Base-by-base conservation (phyloP, 1,140 invertebrate species). In the Apis laboriosa region DNA sequence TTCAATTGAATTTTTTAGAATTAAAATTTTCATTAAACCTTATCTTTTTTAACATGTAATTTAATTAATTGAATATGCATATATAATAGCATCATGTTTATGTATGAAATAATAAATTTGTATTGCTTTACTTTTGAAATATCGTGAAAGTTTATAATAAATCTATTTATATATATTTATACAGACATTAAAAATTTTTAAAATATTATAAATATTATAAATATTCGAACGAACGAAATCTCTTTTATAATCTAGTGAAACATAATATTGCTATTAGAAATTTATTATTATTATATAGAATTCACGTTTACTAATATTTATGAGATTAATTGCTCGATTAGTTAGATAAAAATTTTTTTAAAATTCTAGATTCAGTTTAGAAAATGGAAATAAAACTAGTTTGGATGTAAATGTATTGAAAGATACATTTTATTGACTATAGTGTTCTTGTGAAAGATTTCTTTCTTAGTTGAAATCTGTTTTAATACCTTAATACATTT, bases 231-330 rank as follows among this genome's bases (percentile, higher is more conserved):
- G 21, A 21, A 2, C 13, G 61, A 67, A 17, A 12, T 77, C 19
- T 77, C 19, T 79, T 64, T 63, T 72, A 79, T 24, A 17, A 13
- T 55, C 51, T 17, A 9, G 4, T 51, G 21, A 19, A 34, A 68
- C 55, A 58, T 55, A 43, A 64, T 28, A 28, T 43, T 24, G 9
- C 28, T 34, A n/a, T 43, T 28, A 21, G 28, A 19, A 67, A 43
- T 77, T 68, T 68, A 77, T 77, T 77, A 17, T 68, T 68, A 77
- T 77, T 77, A 17, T 12, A 17, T 28, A 21, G 24, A 76, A 64
- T 61, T 21, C 9, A 49, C 15, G 2, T 49, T 11, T 28, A 21
- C 12, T 51, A 24, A 61, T 71, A n/a, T 34, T 53, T 61, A n/a
- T 9, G 19, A 43, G 34, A 56, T 66, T 55, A 64, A 51, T 66